Percentiles rank a stretch among this genome's conserved stretches.
Evolutionary conservation across 2,113 vertebrate species (phyloP).

Genomic region (Alosa alosa): DNA sequence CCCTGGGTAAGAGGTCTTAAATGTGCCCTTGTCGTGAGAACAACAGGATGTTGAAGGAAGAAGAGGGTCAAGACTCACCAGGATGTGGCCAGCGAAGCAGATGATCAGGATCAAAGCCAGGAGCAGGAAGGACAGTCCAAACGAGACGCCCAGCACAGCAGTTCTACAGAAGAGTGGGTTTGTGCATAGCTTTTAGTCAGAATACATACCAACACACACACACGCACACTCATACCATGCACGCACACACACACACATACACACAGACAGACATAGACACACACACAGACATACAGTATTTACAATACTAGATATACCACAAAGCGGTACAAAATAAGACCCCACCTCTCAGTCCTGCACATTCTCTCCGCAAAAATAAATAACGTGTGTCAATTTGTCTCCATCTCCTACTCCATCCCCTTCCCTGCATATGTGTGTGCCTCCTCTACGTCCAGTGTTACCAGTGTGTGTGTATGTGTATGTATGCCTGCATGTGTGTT

Average conservation of each 20-base stretch:
- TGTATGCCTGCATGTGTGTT: too few species aligned
- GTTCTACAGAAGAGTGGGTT: constrained; percentile 74
- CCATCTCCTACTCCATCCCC: too few species aligned
- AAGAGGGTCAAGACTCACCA: constrained; percentile 77
- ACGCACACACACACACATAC: background rate
- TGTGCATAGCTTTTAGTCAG: background rate
- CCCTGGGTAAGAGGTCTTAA: background rate
- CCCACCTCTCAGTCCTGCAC: too few species aligned
- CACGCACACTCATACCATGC: background rate
- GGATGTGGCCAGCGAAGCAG: constrained; percentile 89
- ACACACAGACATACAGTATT: background rate
- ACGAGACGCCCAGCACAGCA: constrained; percentile 86
- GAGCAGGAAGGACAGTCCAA: constrained; percentile 83
- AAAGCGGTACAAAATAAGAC: too few species aligned
- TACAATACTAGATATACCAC: too few species aligned
- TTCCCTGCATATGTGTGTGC: too few species aligned
- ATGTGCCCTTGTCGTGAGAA: background rate
- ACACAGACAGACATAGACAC: too few species aligned
- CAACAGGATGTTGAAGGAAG: background rate
- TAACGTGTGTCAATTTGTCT: too few species aligned
- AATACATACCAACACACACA: constrained; percentile 28
- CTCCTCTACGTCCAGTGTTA: too few species aligned
- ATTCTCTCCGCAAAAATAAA: too few species aligned
- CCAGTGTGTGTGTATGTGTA: too few species aligned
- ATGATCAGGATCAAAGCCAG: constrained; percentile 87